These are phyloP conservation scores for Blastobasis lacticolella DNA, from an alignment of 2,888 invertebrate genomes.

Conservation along the genomic window DNA sequence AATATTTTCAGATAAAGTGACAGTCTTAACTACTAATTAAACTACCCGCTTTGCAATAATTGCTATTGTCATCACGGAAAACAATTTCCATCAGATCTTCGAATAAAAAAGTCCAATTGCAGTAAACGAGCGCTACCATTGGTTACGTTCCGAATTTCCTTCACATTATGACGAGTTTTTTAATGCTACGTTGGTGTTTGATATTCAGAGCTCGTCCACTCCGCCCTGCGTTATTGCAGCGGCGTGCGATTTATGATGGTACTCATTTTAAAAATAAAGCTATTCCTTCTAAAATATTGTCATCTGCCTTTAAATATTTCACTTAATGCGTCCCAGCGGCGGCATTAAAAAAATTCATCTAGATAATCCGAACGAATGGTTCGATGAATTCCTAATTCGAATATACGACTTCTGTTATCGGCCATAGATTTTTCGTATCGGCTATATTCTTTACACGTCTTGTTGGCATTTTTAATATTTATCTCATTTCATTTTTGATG, in stretches of 20 bases:
- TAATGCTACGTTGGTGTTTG: conserved; percentile 49
- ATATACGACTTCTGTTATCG: conserved; percentile 18
- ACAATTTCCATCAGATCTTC: too few relatives aligned
- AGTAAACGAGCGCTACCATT: background rate
- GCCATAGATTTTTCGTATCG: conserved; percentile 1
- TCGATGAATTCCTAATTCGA: conserved; percentile 43
- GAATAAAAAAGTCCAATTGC: too few relatives aligned
- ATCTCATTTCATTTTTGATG: too few relatives aligned
- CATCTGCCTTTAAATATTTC: conserved; percentile 69
- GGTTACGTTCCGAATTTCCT: background rate
- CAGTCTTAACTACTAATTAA: too few relatives aligned
- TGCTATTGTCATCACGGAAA: too few relatives aligned
- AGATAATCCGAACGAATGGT: conserved; percentile 41
- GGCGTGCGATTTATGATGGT: conserved; percentile 56
- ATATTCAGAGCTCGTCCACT: conserved; percentile 56
- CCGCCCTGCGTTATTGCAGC: conserved; percentile 60
- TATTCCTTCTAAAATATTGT: conserved; percentile 71
- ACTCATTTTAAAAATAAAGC: conserved; percentile 69
- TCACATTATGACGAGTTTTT: conserved; percentile 29
- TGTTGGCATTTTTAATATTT: too few relatives aligned
- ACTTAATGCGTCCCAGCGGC: conserved; percentile 62
- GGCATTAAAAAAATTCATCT: conserved; percentile 48
- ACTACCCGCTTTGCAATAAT: too few relatives aligned
- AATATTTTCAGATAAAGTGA: too few relatives aligned
- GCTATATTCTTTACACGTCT: too few relatives aligned